Conservation (phyloP, 2,888 invertebrate species). For the Drosophila putrida region DNA sequence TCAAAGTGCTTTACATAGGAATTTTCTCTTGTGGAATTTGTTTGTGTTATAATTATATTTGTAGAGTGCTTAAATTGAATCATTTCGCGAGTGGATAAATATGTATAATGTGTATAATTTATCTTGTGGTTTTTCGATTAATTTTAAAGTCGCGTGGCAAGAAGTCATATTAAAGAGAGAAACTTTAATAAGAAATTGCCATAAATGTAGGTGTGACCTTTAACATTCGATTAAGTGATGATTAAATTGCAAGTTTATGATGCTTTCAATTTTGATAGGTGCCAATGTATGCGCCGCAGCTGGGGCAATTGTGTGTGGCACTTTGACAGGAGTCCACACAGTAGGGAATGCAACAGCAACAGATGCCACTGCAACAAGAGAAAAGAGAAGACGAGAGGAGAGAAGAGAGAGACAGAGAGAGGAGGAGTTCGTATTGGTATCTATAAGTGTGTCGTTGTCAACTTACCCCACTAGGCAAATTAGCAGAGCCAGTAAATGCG, state of each 20-base stretch:
- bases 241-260: background rate
- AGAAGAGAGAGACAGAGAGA: too few relatives aligned
- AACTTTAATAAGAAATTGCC: background rate
- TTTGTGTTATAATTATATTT: background rate
- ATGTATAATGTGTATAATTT: background rate
- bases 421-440: too few relatives aligned
- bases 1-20: background rate
- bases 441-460: too few relatives aligned
- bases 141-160: background rate
- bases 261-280: slow-evolving; percentile 58
- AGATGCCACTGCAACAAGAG: slow-evolving; percentile 57
- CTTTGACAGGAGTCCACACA: slow-evolving; percentile 77
- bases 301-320: slow-evolving; percentile 75
- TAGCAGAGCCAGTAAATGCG: slow-evolving; percentile 68
- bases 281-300: slow-evolving; percentile 78
- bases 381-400: background rate
- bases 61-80: background rate
- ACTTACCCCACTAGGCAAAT: slow-evolving; percentile 68
- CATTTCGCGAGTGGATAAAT: background rate
- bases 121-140: background rate
- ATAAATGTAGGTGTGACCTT: background rate
- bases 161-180: background rate
- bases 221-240: background rate
- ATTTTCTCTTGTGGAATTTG: background rate
- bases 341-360: slow-evolving; percentile 78